phyloP scores from a whole-genome alignment of 2,113 vertebrate genomes.

The Promerops cafer region DNA sequence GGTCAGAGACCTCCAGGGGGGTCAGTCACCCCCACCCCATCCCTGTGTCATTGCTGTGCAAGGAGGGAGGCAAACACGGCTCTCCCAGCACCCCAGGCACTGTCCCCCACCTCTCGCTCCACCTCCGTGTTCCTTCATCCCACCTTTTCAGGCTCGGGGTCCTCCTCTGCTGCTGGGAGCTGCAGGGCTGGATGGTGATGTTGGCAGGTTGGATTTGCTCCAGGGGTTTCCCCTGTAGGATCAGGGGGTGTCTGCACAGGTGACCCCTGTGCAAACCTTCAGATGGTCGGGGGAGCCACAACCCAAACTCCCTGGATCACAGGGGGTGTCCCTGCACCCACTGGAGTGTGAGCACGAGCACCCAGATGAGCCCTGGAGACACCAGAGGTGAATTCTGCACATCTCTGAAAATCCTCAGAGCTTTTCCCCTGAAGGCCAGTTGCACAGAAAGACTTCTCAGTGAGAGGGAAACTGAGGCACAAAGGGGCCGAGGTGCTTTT shows the following conservation, averaged over 20 bases:
- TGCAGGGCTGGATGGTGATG: not conserved
- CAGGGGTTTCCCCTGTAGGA: not conserved
- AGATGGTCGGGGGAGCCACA: rapidly evolving
- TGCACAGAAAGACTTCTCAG: not conserved
- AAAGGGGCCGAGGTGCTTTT: not conserved
- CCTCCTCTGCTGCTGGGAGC: not conserved
- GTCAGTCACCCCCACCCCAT: not conserved
- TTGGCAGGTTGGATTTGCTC: not conserved
- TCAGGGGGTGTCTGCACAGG: not conserved
- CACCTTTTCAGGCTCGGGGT: not conserved
- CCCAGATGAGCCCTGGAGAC: not conserved
- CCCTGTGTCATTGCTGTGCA: not conserved
- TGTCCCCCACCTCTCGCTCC: rapidly evolving
- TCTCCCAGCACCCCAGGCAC: not conserved
- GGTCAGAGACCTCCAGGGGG: not conserved
- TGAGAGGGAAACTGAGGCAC: not conserved
- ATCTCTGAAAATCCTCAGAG: not conserved
- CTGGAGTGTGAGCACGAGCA: rapidly evolving
- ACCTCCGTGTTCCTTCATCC: not conserved
- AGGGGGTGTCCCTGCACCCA: not conserved
- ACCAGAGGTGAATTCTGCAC: not conserved
- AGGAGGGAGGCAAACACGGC: not conserved
- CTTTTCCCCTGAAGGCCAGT: not conserved
- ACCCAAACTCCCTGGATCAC: rapidly evolving
- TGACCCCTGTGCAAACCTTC: not conserved